phyloP scores from a whole-genome alignment of 2,113 vertebrate genomes.

The Poicephalus gulielmi region DNA sequence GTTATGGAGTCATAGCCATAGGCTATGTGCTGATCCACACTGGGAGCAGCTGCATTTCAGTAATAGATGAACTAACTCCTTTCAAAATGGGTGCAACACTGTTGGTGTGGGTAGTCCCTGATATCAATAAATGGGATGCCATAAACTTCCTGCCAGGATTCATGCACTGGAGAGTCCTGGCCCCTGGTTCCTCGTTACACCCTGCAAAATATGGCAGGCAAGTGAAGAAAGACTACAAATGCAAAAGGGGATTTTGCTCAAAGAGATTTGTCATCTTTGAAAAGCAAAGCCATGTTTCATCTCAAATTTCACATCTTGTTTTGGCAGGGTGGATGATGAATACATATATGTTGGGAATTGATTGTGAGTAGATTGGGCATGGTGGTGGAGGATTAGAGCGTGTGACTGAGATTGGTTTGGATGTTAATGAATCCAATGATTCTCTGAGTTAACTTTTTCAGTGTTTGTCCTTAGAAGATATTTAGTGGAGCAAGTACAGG shows the following conservation, averaged over 20 bases:
- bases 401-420: not conserved
- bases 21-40: not conserved
- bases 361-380: not conserved
- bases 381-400: not conserved
- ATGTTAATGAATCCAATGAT: not conserved
- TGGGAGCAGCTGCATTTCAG: accelerated
- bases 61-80: not conserved
- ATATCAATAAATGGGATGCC: not conserved
- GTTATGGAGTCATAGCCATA: not conserved
- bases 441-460: not conserved
- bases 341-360: not conserved
- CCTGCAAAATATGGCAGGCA: not conserved
- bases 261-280: not conserved
- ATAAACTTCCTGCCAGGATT: not conserved
- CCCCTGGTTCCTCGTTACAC: not conserved
- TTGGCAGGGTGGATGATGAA: not conserved
- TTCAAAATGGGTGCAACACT: not conserved
- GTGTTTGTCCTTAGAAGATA: not conserved
- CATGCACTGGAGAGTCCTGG: not conserved
- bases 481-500: not conserved
- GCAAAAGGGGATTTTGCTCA: not conserved
- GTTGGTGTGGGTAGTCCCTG: not conserved
- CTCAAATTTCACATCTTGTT: not conserved
- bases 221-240: not conserved
- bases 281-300: not conserved